Evolutionary conservation across 2,113 vertebrate species (phyloP), one percentile per base, ranked within the genome.

Genomic region (Oncorhynchus gorbuscha): DNA sequence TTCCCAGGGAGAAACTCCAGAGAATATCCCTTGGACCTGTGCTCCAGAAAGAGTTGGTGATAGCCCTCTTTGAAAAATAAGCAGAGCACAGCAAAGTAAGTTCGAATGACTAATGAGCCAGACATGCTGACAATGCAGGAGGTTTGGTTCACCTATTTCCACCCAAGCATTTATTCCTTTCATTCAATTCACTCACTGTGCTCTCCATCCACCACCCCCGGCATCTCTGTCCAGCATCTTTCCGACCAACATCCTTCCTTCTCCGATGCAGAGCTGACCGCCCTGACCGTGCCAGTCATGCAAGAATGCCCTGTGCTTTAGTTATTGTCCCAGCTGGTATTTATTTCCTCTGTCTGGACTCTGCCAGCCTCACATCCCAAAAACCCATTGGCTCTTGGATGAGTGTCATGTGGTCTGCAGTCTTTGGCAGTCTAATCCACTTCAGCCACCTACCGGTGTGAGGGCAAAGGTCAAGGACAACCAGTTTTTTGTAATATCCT

Each of bases 301-400:
- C 77, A 86, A 81, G 76, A 78, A 35, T 75, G 77, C 62, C 30
- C 66, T 61, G 79, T 68, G 72, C 71, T 73, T 75, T 62, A 18
- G 72, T 71, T 90, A 79, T 83, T 83, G 81, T 74, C 72, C 77
- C 87, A 90, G 87, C 88, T 91, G 88, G 68, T 79, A 59, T 61
- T 64, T 35, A 85, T 91, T 89, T 90, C 79, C 75, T 82, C 39
- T 64, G 72, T 75, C 70, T 75, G 13, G 8, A 48, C n/a, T 79
- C 73, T 84, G 80, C 81, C 80, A 89, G 72, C 35, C 81, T 71
- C 14, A 73, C 76, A 76, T 3, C 77, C 80, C 72, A 55, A 48
- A 73, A 79, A 82, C n/a, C n/a, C 39, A 16, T 26, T 49, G 64
- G 81, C 13, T 72, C 76, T 59, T 49, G 77, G 70, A 75, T 82